Base-by-base conservation (phyloP, 2,797 vertebrate genomes). In the Salarias fasciatus region DNA sequence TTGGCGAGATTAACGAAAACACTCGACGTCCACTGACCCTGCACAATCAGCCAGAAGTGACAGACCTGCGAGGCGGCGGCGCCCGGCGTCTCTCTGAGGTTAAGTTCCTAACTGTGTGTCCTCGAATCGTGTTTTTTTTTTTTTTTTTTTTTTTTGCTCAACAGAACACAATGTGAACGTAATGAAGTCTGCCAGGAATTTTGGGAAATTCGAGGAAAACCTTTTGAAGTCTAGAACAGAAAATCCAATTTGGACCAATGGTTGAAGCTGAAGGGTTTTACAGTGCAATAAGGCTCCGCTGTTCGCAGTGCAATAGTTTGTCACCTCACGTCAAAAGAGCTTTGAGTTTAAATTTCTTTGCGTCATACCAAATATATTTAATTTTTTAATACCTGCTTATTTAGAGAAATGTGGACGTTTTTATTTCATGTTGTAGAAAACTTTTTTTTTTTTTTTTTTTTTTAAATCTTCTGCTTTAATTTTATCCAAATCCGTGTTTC, bases 301-400 rank as follows among this genome's bases (percentile, higher is more conserved):
- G 8, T 59, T 66, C 53, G 63, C 78, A 57, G 85, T 80, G 82
- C 82, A 85, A 80, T 86, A 85, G 82, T 79, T 64, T 75, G 83
- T 80, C 50, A 37, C 68, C 65, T 68, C 65, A 67, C 53, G 51
- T 3, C 7, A 81, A 72, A 53, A 67, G 74, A 80, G 80, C 75
- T 86, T 81, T 89, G 70, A 79, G 72, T 87, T 88, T 62, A 70
- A 72, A 80, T 63, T 69, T 74, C 42, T 80, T 79, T 80, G 49
- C 70, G 74, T 65, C 64, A 85, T 86, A 92, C 89, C 91, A 93
- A 92, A 92, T 86, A 87, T 90, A 84, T 89, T 91, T 91, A 84
- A 88, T 64, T 88, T 90, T 36, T 85, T 78, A 69, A 83, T 46
- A 76, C 35, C 76, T 73, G 79, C 77, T 64, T 89, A 86, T 91